Base-by-base conservation (phyloP, 2,888 invertebrate genomes). In the Nephrotoma guestfalica region DNA sequence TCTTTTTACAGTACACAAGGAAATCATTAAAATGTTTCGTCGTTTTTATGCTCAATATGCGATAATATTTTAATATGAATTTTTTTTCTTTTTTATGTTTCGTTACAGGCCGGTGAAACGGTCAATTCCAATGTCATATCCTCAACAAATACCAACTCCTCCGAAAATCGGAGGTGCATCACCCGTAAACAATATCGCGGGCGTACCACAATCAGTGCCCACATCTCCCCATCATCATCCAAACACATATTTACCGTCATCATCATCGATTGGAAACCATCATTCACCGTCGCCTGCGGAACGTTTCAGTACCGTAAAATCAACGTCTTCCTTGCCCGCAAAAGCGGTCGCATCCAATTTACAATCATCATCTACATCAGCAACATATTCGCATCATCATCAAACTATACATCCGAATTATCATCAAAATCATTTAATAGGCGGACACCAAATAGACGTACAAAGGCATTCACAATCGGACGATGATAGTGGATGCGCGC, bases 401-500 rank as follows among this genome's bases (percentile, higher is more conserved):
- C 88, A 90, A 85, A 89, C 89, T 43, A 88, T 89, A 51, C 91
- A 91, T 88, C 90, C 91, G 41, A 90, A 90, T 87, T 84, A 87
- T 71, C 86, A 83, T 85, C 42, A 30, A 86, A 87, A 51, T 47
- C 86, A 18, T 43, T 85, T 87, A 84, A 83, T 86, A 86, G 84
- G 86, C 87, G 90, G 90, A 41, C 91, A 90, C 9, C 92, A 92
- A 86, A 91, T 92, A 88, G 96, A 96, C 90, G 96, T 96, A 87
- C 96, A 97, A 90, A 92, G 97, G 88, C 96, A 97, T 90, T 97
- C 97, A 86, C 97, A 98, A 90, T 97, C 97, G 88, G 99, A 99
- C 91, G 99, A 99, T 91, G 99, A 99, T 92, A 98, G 97, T 87
- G 99, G 99, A n/a, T 99, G 99, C 91, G 98, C 98, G 40, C 93